Conservation (phyloP, 2,797 vertebrate genomes). For the Hipposideros larvatus region DNA sequence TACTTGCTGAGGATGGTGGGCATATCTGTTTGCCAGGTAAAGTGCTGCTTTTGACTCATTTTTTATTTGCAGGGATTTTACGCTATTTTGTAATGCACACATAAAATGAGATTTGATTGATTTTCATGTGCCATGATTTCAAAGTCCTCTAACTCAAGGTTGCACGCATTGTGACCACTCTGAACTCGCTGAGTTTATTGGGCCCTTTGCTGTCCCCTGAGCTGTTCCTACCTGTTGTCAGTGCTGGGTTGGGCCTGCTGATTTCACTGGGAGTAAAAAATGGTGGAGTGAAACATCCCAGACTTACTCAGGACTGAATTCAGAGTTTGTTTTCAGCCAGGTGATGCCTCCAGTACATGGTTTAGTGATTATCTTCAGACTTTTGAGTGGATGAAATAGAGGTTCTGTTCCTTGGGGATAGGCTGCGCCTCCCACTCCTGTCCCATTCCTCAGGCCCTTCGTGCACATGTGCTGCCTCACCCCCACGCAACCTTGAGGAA, state of each 20-base stretch:
- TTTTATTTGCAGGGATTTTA: slow-evolving; percentile 47
- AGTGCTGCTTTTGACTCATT: slow-evolving; percentile 10
- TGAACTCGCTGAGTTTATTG: not conserved
- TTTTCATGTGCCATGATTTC: slow-evolving; percentile 24
- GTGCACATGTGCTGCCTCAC: not conserved
- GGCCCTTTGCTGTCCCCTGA: not conserved
- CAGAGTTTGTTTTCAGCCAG: slow-evolving; percentile 10
- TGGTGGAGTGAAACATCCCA: not conserved
- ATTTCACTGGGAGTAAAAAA: not conserved
- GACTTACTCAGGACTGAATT: not conserved
- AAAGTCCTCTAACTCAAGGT: not conserved
- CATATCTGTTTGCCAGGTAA: not conserved
- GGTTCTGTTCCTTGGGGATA: not conserved
- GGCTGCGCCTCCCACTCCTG: not conserved
- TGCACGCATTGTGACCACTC: not conserved
- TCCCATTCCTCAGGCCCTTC: no score
- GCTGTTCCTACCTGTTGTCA: not conserved
- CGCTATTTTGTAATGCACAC: slow-evolving; percentile 14
- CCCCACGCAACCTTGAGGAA: not conserved
- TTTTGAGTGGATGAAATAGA: not conserved
- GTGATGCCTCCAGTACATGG: not conserved
- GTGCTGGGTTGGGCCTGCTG: not conserved
- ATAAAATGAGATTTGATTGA: slow-evolving; percentile 18
- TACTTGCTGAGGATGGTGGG: not conserved
- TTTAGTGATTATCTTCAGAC: not conserved